Conservation (phyloP, 2,113 vertebrate species). For the Oriolus oriolus region DNA sequence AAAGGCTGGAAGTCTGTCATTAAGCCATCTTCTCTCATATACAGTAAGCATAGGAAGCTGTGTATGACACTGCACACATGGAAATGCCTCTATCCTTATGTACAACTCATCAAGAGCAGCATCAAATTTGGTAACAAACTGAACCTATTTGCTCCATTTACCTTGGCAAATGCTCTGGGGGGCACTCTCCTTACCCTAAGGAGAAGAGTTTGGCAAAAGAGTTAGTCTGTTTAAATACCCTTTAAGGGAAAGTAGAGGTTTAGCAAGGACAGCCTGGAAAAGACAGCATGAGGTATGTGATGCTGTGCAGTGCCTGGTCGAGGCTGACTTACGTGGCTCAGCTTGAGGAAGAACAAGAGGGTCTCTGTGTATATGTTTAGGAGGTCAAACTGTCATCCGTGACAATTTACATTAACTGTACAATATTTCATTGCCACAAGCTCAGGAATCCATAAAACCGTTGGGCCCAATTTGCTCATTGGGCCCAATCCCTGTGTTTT, state of each 20-base stretch:
- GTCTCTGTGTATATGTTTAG: neutral
- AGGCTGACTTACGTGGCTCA: neutral
- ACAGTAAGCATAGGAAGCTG: neutral
- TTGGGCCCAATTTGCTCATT: neutral
- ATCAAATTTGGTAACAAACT: neutral
- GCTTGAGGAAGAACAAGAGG: constrained; percentile 12
- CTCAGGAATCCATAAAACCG: neutral
- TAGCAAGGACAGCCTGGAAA: neutral
- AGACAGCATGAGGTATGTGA: neutral
- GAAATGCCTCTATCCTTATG: neutral
- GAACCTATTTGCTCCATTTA: neutral
- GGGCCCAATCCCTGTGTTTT: neutral
- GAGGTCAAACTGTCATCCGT: neutral
- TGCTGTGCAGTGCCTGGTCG: accelerated
- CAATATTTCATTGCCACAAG: neutral
- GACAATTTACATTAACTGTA: neutral
- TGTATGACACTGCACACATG: neutral
- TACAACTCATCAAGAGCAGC: neutral
- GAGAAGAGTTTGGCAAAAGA: neutral
- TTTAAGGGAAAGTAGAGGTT: neutral
- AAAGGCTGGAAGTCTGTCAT: constrained; percentile 31
- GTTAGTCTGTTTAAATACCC: neutral
- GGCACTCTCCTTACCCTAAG: neutral
- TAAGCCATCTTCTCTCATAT: neutral
- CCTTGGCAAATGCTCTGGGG: neutral